Evolutionary conservation across 1,140 invertebrate species (phyloP), one percentile per base, ranked within the genome.

Genomic region (Bombus turneri): DNA sequence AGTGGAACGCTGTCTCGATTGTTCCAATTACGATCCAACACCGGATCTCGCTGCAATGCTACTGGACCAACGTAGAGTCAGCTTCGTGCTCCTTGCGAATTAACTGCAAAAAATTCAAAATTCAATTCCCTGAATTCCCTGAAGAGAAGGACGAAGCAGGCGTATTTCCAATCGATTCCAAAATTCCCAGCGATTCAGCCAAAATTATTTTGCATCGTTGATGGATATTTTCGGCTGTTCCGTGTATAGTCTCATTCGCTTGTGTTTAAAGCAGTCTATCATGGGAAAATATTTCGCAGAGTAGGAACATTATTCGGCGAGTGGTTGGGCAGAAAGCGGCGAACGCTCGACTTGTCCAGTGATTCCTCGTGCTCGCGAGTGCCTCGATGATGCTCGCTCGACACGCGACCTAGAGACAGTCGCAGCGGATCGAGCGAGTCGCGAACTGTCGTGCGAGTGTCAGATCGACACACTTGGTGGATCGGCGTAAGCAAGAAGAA

Each of bases 361-460:
- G 68, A 62, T 39, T 53, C 12, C 37, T n/a, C 34, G 53, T 76
- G 43, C 41, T 41, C 74, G 53, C 57, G 83, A 72, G 77, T 80
- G 76, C 43, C 28, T 28, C 57, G 64, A 81, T 69, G 78, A 86
- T 76, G 87, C 31, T 62, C 28, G 39, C 22, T 39, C 83, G 83
- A 74, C 57, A 25, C 53, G 88, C 87, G 69, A 89, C 85, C 69
- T 88, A 83, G 86, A 87, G 78, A 64, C 41, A 39, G 34, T 22
- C n/a, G 74, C 22, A 64, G 47, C 47, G 5, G 6, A 53, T 53
- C 47, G 47, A 53, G 47, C 47, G 47, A 53, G 47, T 53, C 47
- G 47, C 18, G 47, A 53, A 53, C 47, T 53, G 18, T 53, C 22
- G 47, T 53, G 47, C 47, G 47, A 53, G 47, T 53, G 47, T 53